phyloP scores from a whole-genome alignment of 2,888 invertebrate genomes.

The Unio pictorum region DNA sequence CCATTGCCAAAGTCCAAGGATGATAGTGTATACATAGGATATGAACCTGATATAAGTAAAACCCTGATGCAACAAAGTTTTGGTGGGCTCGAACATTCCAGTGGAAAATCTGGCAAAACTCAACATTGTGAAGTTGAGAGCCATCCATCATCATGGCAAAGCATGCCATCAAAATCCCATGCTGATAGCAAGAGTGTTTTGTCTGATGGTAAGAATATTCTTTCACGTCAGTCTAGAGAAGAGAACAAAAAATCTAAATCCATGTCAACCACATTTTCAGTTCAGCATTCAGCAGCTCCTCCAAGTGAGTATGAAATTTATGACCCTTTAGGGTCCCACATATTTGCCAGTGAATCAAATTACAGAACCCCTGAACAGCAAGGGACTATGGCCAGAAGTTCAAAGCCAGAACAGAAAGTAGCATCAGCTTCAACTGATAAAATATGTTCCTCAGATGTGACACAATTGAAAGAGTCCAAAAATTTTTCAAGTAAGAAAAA shows the following conservation, averaged over 20 bases:
- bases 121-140: background rate
- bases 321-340: background rate
- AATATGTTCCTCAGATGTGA: background rate
- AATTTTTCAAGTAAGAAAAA: too few relatives aligned
- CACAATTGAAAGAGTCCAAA: background rate
- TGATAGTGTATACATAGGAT: slow-evolving; percentile 39
- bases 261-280: background rate
- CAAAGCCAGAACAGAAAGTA: background rate
- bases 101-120: background rate
- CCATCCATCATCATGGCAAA: background rate
- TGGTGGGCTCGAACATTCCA: background rate
- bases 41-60: slow-evolving; percentile 20
- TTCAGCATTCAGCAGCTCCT: background rate
- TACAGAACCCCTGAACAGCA: background rate
- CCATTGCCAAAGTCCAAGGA: slow-evolving; percentile 10
- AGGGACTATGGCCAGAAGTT: background rate
- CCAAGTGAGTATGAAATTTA: background rate
- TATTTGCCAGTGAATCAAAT: background rate
- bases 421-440: background rate
- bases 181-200: too few relatives aligned
- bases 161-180: too few relatives aligned
- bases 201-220: too few relatives aligned
- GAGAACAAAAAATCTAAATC: too few relatives aligned
- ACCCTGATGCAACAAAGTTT: background rate
- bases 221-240: too few relatives aligned